Evolutionary conservation across 2,888 invertebrate species (phyloP).

Genomic region (Synergus gifuensis): DNA sequence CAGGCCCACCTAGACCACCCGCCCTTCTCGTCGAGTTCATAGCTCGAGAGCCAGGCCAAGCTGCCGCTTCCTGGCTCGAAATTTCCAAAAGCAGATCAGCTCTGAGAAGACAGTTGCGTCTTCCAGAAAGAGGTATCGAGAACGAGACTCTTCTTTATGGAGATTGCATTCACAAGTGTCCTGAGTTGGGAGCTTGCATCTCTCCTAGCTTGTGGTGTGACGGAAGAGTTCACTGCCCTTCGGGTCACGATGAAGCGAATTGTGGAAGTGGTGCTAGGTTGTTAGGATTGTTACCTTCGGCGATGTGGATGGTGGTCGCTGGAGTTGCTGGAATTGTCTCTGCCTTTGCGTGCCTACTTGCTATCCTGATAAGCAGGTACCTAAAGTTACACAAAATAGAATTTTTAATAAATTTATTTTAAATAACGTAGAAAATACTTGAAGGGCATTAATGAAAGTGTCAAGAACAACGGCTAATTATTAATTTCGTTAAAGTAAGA

Average conservation of each 20-base stretch:
- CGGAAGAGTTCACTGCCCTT: constrained; percentile 77
- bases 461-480: not conserved
- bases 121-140: constrained; percentile 70
- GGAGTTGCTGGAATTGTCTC: constrained; percentile 77
- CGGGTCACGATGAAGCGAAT: constrained; percentile 85
- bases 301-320: constrained; percentile 73
- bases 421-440: no score
- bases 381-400: not conserved
- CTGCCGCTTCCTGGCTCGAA: constrained; percentile 89
- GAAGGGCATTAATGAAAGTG: not conserved
- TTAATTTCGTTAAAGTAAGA: not conserved
- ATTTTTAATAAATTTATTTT: no score
- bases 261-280: constrained; percentile 74
- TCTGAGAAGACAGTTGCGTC: constrained; percentile 81
- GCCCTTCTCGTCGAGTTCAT: constrained; percentile 85
- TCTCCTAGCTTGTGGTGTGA: constrained; percentile 78
- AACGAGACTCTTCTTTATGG: constrained; percentile 69
- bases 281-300: constrained; percentile 80
- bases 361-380: constrained; percentile 77
- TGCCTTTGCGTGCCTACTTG: constrained; percentile 78
- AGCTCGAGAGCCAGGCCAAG: constrained; percentile 85
- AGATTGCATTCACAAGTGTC: constrained; percentile 76
- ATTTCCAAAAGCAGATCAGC: constrained; percentile 83
- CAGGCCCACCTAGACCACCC: constrained; percentile 79
- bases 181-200: constrained; percentile 75